Percentiles rank a stretch among this genome's conserved stretches.
phyloP scores from a whole-genome alignment of 2,888 invertebrate genomes.

The Tinea semifulvella region DNA sequence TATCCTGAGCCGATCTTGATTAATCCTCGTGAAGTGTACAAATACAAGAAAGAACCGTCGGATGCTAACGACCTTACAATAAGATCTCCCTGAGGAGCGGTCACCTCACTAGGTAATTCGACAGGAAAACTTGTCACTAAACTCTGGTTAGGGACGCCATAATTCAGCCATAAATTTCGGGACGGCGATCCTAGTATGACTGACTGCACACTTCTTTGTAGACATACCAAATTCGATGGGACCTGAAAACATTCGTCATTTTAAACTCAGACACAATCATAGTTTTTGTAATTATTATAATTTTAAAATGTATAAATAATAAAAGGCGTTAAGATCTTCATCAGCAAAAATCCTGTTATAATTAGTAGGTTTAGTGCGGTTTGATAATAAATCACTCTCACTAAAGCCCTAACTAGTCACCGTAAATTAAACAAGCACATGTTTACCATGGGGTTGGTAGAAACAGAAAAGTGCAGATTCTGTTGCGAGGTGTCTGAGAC shows the following conservation, averaged over 20 bases:
- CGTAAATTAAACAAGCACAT: no score
- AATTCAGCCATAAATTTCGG: constrained; percentile 88
- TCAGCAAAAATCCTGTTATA: no score
- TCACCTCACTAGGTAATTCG: constrained; percentile 39
- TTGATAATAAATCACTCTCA: no score
- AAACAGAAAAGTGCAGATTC: no score
- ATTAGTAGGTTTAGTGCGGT: no score
- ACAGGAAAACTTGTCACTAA: constrained; percentile 75
- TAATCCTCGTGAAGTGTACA: constrained; percentile 85
- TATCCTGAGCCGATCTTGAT: constrained; percentile 96
- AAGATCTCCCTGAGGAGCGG: constrained; percentile 40
- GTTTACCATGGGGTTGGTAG: no score
- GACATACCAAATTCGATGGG: constrained; percentile 83
- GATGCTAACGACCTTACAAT: constrained; percentile 76
- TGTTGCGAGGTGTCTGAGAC: no score
- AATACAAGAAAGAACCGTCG: constrained; percentile 90
- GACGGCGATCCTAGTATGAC: constrained; percentile 85
- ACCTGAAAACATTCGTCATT: constrained; percentile 73
- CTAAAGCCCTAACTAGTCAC: no score
- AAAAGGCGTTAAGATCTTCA: no score
- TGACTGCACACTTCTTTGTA: constrained; percentile 90
- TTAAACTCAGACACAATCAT: no score
- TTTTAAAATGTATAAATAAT: no score
- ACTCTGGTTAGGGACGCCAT: constrained; percentile 84
- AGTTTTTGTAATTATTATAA: no score